These are phyloP conservation scores for cattle (Bos taurus) DNA, from an alignment of 2,113 vertebrate genomes.

Conservation along the genomic window DNA sequence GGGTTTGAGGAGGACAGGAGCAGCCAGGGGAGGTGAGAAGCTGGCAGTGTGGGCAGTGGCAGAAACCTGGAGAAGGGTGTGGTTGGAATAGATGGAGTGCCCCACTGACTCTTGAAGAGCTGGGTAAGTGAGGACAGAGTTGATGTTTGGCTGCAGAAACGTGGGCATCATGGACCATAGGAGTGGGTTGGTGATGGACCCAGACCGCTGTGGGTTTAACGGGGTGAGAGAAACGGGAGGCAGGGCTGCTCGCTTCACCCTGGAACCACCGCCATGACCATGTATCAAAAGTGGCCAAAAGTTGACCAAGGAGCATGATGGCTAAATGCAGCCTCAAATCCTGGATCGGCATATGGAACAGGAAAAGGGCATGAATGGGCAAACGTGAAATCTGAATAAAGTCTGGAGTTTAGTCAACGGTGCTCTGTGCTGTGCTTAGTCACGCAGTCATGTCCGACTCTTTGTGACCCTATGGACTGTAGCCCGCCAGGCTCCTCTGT, in stretches of 20 bases:
- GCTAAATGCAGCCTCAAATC: background rate
- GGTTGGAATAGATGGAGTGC: background rate
- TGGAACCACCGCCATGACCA: background rate
- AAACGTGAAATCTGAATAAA: background rate
- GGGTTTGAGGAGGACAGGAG: background rate
- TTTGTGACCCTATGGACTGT: background rate
- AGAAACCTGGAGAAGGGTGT: background rate
- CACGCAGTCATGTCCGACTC: background rate
- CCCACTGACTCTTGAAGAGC: background rate
- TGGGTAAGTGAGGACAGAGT: background rate
- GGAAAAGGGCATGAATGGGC: background rate
- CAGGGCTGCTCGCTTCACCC: background rate
- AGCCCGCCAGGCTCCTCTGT: background rate
- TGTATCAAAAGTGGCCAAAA: background rate
- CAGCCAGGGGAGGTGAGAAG: background rate
- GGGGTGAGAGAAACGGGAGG: background rate
- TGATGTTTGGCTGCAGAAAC: background rate
- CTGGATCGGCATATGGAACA: background rate
- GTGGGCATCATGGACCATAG: accelerated
- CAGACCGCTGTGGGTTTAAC: background rate
- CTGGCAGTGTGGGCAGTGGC: background rate
- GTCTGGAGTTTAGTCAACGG: background rate
- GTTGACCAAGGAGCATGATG: background rate
- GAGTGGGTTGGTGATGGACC: background rate
- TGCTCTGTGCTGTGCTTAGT: background rate